Percentiles rank a stretch among this genome's conserved stretches.
Conservation (phyloP, 2,113 vertebrate species). For the Colaptes auratus region DNA sequence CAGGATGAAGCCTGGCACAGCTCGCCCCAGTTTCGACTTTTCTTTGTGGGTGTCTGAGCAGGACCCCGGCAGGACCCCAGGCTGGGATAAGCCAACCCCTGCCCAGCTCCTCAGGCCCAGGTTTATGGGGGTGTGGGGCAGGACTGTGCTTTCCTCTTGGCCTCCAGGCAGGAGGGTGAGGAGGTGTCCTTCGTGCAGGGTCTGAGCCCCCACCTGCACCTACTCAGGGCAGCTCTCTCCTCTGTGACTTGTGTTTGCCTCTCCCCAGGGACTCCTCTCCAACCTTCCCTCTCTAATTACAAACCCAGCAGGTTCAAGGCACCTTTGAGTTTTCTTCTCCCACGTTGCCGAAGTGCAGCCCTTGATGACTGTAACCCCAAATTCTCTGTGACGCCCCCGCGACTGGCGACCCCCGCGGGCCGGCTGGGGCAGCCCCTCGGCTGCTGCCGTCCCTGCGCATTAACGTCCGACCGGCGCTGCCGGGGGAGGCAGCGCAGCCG, state of each 20-base stretch:
- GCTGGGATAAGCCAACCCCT: neutral
- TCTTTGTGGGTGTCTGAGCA: neutral
- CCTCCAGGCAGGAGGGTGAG: neutral
- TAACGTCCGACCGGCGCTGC: conserved; percentile 68
- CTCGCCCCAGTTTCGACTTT: neutral
- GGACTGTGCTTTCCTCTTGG: neutral
- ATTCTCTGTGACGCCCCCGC: conserved; percentile 44
- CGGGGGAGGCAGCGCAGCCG: conserved; percentile 62
- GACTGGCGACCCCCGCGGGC: conserved; percentile 42
- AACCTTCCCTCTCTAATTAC: conserved; percentile 9
- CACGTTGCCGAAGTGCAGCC: neutral
- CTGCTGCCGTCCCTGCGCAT: conserved; percentile 67
- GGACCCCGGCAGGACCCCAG: too few relatives aligned
- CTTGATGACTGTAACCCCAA: conserved; percentile 48
- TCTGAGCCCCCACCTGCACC: neutral
- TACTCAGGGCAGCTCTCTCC: neutral
- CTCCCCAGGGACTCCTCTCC: neutral
- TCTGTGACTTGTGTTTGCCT: neutral
- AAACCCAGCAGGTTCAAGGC: conserved; percentile 21
- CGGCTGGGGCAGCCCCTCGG: conserved; percentile 58
- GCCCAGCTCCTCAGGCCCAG: neutral
- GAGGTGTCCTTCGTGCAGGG: neutral
- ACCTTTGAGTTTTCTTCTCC: conserved; percentile 9
- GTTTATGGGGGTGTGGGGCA: neutral
- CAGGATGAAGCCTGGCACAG: neutral